phyloP scores from a whole-genome alignment of 2,888 invertebrate species.

The Tromatobia lineatoria region DNA sequence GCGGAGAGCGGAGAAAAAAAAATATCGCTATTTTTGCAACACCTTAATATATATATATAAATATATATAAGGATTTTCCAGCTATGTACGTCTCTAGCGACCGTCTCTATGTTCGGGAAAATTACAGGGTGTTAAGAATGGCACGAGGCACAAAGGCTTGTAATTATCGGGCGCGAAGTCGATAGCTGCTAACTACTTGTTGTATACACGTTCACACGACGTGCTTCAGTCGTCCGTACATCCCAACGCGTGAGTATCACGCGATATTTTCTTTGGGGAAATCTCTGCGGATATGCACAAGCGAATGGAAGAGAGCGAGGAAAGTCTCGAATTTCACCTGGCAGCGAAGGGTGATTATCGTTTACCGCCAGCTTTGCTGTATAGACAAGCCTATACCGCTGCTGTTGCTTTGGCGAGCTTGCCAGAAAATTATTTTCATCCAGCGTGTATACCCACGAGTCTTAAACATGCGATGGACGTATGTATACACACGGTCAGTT shows the following conservation, averaged over 20 bases:
- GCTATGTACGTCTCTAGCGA: too few species aligned
- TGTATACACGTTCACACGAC: neutral
- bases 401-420: conserved; percentile 29
- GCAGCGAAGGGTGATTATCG: conserved; percentile 40
- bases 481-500: conserved; percentile 9
- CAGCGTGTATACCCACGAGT: conserved; percentile 25
- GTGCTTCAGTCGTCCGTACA: neutral
- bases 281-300: neutral
- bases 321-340: conserved; percentile 53
- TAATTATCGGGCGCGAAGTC: conserved; percentile 12
- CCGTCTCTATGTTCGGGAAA: too few species aligned
- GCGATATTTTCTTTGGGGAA: conserved; percentile 2
- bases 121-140: neutral
- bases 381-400: too few species aligned
- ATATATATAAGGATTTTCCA: too few species aligned
- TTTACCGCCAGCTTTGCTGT: conserved; percentile 22
- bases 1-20: too few species aligned
- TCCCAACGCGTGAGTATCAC: neutral
- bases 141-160: neutral
- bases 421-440: conserved; percentile 65
- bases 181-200: conserved; percentile 4
- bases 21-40: too few species aligned
- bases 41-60: too few species aligned
- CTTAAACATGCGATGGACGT: neutral
- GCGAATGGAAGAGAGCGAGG: conserved; percentile 10